phyloP scores from a whole-genome alignment of 2,797 vertebrate species.

The Coranthus polyacanthus region DNA sequence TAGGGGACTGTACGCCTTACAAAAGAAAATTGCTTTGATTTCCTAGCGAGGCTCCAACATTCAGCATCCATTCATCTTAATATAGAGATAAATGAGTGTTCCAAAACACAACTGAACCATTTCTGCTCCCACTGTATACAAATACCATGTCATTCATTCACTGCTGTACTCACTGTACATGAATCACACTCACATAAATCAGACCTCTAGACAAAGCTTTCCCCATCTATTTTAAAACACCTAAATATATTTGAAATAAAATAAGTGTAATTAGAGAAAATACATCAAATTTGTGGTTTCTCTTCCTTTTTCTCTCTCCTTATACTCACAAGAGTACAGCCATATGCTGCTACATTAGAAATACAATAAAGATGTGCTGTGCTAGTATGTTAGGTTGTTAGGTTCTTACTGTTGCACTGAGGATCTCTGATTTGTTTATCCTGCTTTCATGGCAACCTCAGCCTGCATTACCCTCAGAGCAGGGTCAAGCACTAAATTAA shows the following conservation, averaged over 20 bases:
- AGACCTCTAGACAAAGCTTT: conserved; percentile 28
- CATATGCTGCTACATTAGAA: too few species aligned
- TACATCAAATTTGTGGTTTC: too few species aligned
- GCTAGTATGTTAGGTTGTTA: conserved; percentile 10
- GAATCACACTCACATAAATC: too few species aligned
- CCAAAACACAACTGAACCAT: conserved; percentile 13
- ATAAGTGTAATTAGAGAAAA: too few species aligned
- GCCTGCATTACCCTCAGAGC: conserved; percentile 14
- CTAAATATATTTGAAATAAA: conserved; percentile 1
- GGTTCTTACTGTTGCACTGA: conserved; percentile 15
- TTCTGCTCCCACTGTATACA: not conserved
- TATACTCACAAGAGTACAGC: too few species aligned
- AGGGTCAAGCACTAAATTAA: conserved; percentile 26
- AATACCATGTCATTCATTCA: too few species aligned
- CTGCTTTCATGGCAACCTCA: conserved; percentile 46
- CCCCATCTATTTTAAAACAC: conserved; percentile 51
- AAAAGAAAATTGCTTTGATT: conserved; percentile 77
- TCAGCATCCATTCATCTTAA: conserved; percentile 53
- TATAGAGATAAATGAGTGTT: conserved; percentile 31
- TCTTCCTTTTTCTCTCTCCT: too few species aligned
- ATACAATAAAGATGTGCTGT: too few species aligned
- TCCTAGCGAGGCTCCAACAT: conserved; percentile 24
- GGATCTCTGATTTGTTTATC: conserved; percentile 49
- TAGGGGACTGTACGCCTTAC: conserved; percentile 51
- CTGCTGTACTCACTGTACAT: too few species aligned